Evolutionary conservation across 2,113 vertebrate genomes (phyloP), one percentile per base, ranked within the genome.

Genomic region (Thalassoma bifasciatum): DNA sequence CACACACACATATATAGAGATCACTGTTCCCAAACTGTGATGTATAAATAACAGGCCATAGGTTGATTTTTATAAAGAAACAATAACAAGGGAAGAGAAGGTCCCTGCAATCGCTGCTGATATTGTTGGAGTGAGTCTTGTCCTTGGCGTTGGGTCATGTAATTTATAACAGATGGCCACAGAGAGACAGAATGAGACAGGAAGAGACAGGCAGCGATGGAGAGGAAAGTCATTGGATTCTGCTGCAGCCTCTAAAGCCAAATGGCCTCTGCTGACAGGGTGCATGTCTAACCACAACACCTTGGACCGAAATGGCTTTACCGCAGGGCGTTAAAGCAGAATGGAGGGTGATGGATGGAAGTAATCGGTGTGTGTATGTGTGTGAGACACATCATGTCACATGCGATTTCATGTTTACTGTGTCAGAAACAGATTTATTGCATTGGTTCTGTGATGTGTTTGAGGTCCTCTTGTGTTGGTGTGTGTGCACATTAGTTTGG

Each of bases 91-190:
- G 50, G 46, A 61, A 38, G 40, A 53, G 51, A 72, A 17, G 49
- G 21, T 62, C 61, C 5, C 44, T 61, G 64, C 72, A 40, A 53
- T 73, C 71, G 23, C 23, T 56, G 72, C 59, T 68, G 69, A 79
- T 77, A 60, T 79, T 58, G 66, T 75, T 69, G 60, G 59, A 64
- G 61, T 37, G 67, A 74, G 58, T 53, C 57, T 76, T 67, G 78
- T 89, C 85, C 79, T 87, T 87, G 84, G 79, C 69, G 7, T 56
- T 1, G 44, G 82, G 82, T 85, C 86, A 82, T 52, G 36, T 72
- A 65, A 80, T 82, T 85, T 85, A 77, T 68, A 86, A 72, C 79
- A 79, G 79, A 79, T 86, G 76, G 84, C 47, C 59, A 64, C 53
- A 72, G 62, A 79, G 66, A 75, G 73, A 73, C 69, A 46, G 56